These are phyloP conservation scores for Diaprepes abbreviatus DNA, from an alignment of 2,888 invertebrate species.

Conservation along the genomic window DNA sequence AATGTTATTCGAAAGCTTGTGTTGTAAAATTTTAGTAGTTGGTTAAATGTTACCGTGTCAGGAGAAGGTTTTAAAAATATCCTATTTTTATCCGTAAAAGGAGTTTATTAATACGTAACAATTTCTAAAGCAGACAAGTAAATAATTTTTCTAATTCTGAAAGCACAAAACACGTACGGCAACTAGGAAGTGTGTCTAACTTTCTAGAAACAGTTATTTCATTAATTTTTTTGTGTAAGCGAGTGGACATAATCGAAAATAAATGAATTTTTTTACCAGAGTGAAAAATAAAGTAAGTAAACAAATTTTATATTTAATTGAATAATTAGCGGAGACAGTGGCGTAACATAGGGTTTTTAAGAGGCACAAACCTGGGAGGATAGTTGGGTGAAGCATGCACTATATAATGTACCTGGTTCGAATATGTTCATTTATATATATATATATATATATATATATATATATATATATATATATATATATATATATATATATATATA, in stretches of 20 bases:
- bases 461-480: too few relatives aligned
- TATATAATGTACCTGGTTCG: too few relatives aligned
- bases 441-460: too few relatives aligned
- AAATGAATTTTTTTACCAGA: slow-evolving; percentile 18
- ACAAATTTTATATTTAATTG: background rate
- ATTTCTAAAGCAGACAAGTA: background rate
- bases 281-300: slow-evolving; percentile 16
- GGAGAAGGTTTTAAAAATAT: background rate
- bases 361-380: background rate
- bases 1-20: background rate
- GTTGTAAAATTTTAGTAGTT: slow-evolving; percentile 4
- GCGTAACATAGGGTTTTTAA: background rate
- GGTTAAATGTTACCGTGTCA: background rate
- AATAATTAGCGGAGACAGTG: background rate
- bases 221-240: background rate
- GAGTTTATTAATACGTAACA: too few relatives aligned
- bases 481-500: too few relatives aligned
- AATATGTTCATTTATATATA: too few relatives aligned
- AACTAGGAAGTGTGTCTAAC: background rate
- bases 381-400: too few relatives aligned
- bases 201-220: background rate
- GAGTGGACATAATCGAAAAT: background rate
- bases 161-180: too few relatives aligned
- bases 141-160: background rate
- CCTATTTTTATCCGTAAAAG: background rate